Evolutionary conservation across 2,888 invertebrate genomes (phyloP).

Genomic region (Cephus rjabovi): DNA sequence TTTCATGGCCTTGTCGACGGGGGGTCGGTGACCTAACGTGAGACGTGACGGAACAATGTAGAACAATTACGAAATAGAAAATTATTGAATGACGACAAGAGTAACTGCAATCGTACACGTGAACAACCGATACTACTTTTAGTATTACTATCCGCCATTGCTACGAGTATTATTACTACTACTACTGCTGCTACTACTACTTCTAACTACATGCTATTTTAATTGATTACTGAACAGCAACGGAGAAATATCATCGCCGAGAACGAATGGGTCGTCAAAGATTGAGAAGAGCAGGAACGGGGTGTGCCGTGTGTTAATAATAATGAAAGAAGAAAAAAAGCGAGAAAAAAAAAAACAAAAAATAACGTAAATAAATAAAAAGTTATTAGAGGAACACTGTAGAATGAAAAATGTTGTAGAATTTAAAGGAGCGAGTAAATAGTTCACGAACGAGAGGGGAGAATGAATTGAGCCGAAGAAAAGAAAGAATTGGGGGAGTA

Average conservation of each 20-base stretch:
- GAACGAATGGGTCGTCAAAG: background rate
- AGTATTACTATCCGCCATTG: background rate
- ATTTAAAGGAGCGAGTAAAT: slow-evolving; percentile 3
- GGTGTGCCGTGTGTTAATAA: slow-evolving; percentile 1
- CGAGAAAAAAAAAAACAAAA: slow-evolving; percentile 5
- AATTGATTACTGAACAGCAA: background rate
- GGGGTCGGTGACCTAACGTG: background rate
- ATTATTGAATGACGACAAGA: background rate
- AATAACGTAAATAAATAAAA: slow-evolving; percentile 8
- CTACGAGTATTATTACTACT: background rate
- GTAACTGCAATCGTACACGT: background rate
- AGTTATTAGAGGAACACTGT: slow-evolving; percentile 12
- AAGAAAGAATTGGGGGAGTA: background rate
- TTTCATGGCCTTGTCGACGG: background rate
- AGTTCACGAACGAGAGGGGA: background rate
- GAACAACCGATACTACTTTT: background rate
- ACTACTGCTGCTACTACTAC: slow-evolving; percentile 3
- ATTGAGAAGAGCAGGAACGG: background rate
- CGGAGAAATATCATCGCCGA: background rate
- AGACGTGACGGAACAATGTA: background rate
- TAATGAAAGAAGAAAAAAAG: slow-evolving; percentile 12
- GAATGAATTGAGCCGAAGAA: background rate
- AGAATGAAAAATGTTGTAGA: slow-evolving; percentile 2
- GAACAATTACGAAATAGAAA: background rate
- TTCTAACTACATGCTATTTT: background rate